phyloP scores from a whole-genome alignment of 2,797 vertebrate species.

The Odontamblyopus lacepedii region DNA sequence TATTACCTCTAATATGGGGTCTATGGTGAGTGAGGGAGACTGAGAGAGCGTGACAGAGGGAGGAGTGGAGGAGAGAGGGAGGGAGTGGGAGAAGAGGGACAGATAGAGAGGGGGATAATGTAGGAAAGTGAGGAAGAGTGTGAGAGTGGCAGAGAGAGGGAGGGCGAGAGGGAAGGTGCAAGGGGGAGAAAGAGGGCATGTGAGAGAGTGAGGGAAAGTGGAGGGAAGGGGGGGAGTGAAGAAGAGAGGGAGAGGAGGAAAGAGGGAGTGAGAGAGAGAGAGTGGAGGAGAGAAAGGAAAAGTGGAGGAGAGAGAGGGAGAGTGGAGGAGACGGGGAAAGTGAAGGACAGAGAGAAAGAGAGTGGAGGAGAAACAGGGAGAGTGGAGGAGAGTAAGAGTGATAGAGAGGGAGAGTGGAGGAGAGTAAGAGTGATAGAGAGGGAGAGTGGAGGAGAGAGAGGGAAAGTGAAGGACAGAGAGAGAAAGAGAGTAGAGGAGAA shows the following conservation, averaged over 20 bases:
- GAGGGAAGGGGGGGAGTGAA: not conserved
- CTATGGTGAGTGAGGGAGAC: not conserved
- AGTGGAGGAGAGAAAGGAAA: too few relatives aligned
- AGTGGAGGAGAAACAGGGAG: not conserved
- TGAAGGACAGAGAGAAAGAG: slow-evolving; percentile 5
- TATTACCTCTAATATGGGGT: not conserved
- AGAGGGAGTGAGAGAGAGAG: too few relatives aligned
- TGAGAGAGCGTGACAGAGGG: not conserved
- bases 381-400: not conserved
- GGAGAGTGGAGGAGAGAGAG: too few relatives aligned
- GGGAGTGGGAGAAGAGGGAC: not conserved
- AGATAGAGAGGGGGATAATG: not conserved
- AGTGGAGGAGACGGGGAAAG: not conserved
- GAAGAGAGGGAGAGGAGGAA: too few relatives aligned
- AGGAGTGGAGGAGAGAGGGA: not conserved
- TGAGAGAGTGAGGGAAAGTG: slow-evolving; percentile 21
- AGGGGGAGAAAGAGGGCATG: slow-evolving; percentile 20
- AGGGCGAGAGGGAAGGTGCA: slow-evolving; percentile 3
- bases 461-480: too few relatives aligned
- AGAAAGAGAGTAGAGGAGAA: too few relatives aligned
- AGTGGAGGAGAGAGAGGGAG: too few relatives aligned
- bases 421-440: not conserved
- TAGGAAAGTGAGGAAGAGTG: not conserved
- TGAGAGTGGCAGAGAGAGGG: not conserved
- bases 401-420: slow-evolving; percentile 5